Percentiles rank a stretch among this genome's conserved stretches.
These are phyloP conservation scores for Lacanobia wlatinum DNA, from an alignment of 2,888 invertebrate genomes.

Conservation along the genomic window DNA sequence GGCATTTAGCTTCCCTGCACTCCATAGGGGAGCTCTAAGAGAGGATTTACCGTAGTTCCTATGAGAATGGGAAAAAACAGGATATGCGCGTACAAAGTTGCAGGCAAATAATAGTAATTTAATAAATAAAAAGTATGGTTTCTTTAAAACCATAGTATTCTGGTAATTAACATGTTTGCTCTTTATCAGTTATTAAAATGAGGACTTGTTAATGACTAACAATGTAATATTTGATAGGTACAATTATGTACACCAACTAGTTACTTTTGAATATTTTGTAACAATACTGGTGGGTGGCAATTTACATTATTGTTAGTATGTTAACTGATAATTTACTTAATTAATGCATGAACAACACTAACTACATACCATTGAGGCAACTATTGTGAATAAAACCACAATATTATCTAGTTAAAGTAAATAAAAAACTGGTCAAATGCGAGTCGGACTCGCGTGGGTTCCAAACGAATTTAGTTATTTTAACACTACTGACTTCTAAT, in stretches of 20 bases:
- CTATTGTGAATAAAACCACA: neutral
- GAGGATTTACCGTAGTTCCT: too few species aligned
- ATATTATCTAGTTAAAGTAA: neutral
- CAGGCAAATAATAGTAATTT: conserved; percentile 1
- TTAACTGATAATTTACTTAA: conserved; percentile 27
- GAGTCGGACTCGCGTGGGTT: too few species aligned
- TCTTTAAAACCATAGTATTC: neutral
- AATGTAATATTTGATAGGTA: conserved; percentile 2
- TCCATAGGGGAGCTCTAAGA: too few species aligned
- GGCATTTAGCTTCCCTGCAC: too few species aligned
- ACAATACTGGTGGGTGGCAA: conserved; percentile 19
- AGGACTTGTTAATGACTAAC: neutral
- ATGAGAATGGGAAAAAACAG: too few species aligned
- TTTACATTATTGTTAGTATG: conserved; percentile 27
- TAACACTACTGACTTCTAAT: too few species aligned
- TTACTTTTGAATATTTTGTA: conserved; percentile 3
- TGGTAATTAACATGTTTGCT: neutral
- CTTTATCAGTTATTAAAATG: conserved; percentile 7
- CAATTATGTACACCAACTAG: too few species aligned
- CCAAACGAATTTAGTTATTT: too few species aligned
- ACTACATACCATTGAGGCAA: conserved; percentile 9
- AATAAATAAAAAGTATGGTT: conserved; percentile 3
- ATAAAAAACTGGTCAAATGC: too few species aligned
- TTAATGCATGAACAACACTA: conserved; percentile 11
- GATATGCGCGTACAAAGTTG: too few species aligned